A percentile compares a stretch with the other conserved stretches of the same genome.
Conservation (phyloP, 2,888 invertebrate species). For the Yponomeuta sedellus region DNA sequence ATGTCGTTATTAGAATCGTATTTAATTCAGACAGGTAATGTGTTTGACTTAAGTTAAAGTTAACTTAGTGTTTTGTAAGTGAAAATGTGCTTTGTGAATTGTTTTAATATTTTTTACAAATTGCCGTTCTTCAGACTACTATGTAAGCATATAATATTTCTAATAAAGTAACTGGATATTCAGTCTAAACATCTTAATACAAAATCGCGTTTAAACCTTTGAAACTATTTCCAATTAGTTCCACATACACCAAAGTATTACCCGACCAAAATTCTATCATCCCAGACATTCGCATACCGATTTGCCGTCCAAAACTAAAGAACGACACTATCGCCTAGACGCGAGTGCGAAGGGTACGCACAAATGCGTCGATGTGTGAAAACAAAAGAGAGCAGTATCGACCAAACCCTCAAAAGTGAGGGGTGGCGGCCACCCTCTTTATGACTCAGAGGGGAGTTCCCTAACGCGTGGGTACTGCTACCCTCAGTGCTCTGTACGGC, state of each 20-base stretch:
- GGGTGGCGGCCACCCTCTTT: slow-evolving; percentile 69
- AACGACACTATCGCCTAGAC: not conserved
- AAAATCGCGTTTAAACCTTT: not conserved
- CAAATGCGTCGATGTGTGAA: slow-evolving; percentile 47
- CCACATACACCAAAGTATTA: not conserved
- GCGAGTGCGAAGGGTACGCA: slow-evolving; percentile 6
- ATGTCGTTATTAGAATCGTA: too few species aligned
- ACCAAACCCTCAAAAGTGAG: slow-evolving; percentile 72
- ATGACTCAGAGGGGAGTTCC: slow-evolving; percentile 75
- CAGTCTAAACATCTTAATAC: too few species aligned
- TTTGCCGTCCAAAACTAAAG: not conserved
- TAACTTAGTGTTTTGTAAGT: too few species aligned
- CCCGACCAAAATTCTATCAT: not conserved
- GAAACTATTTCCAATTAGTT: not conserved
- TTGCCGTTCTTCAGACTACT: too few species aligned
- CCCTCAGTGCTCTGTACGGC: slow-evolving; percentile 48
- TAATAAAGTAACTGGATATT: too few species aligned
- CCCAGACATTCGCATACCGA: not conserved
- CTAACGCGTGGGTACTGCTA: slow-evolving; percentile 57
- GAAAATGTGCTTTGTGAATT: too few species aligned
- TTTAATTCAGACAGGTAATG: too few species aligned
- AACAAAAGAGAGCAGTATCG: slow-evolving; percentile 74
- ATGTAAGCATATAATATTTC: too few species aligned
- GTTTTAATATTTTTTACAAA: too few species aligned
- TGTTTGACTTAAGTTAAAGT: too few species aligned